Evolutionary conservation across 1,140 invertebrate genomes (phyloP), one percentile per base, ranked within the genome.

Genomic region (Drosophila ambigua): DNA sequence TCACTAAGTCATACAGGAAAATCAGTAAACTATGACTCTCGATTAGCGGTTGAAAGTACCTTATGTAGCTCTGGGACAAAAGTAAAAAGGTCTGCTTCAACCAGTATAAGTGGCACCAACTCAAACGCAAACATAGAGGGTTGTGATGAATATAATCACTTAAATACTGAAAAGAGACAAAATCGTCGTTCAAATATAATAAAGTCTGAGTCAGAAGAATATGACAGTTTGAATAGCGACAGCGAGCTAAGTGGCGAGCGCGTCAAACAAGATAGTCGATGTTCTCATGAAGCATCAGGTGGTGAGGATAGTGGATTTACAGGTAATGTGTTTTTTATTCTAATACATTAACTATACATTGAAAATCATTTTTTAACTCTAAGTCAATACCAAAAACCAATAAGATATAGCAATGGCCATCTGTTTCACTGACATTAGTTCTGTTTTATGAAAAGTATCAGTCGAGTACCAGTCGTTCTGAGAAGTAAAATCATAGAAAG

Each of bases 171-270:
- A 31, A 90, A 87, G 44, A 68, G 82, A 20, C 61, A 57, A 2
- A 78, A 74, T 15, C 75, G 78, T 44, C 77, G 74, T 24, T 79
- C 82, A 0, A 84, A 90, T 51, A 57, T 84, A 3, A 75, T 81
- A 72, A 93, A 93, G 65, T 94, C 93, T 4, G 94, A 94, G 81
- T 94, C 93, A 20, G 94, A 94, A 74, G 94, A 94, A 66, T 94
- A 94, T 74, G 93, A 94, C 73, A 94, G 93, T 41, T 90, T 94
- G 23, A 94, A 93, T 62, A 94, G 93, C 26, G 94, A 94, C 80
- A 94, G 93, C 68, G 94, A 94, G 73, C 44, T 83, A 7, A 83
- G 81, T 43, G 80, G 69, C 28, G 79, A 77, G n/a, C 58, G 81
- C 11, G 11, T 39, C 11, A 39, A 39, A 39, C 11, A 39, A 4